Evolutionary conservation across 2,797 vertebrate species (phyloP).

Genomic region (Jordanella pulchra): DNA sequence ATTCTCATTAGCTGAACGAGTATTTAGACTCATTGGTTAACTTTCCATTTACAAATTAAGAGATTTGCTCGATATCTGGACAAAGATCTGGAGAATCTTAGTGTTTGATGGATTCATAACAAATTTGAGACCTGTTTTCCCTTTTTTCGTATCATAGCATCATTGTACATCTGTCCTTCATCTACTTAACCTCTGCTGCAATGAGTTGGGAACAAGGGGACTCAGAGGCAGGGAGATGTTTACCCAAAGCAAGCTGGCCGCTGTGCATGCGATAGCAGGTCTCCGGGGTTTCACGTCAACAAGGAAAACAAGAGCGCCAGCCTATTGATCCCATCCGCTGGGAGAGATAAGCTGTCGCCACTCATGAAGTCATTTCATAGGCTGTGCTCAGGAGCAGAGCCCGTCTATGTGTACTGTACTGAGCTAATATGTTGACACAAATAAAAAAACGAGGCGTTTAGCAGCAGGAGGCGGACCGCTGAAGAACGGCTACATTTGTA

Average conservation of each 20-base stretch:
- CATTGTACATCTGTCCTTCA: background rate
- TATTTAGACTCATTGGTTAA: background rate
- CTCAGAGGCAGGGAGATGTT: conserved; percentile 39
- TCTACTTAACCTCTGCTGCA: background rate
- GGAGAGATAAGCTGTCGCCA: conserved; percentile 81
- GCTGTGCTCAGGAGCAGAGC: conserved; percentile 49
- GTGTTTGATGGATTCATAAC: conserved; percentile 47
- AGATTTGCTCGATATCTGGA: too few species aligned
- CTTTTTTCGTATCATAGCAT: background rate
- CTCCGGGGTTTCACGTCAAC: conserved; percentile 57
- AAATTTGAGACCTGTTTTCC: background rate
- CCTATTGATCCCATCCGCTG: conserved; percentile 76
- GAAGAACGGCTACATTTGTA: background rate
- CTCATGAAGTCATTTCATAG: conserved; percentile 75
- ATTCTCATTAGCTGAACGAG: background rate
- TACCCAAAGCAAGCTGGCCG: conserved; percentile 56
- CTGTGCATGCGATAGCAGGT: conserved; percentile 50
- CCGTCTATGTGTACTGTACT: conserved; percentile 22
- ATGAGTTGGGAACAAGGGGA: background rate
- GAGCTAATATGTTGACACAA: conserved; percentile 30
- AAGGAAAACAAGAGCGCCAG: conserved; percentile 71
- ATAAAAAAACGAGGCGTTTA: conserved; percentile 33
- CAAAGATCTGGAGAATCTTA: background rate
- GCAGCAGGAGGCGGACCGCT: background rate
- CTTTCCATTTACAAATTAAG: background rate